Percentiles rank a stretch among this genome's conserved stretches.
Evolutionary conservation across 1,140 invertebrate species (phyloP).

Genomic region (Solen grandis): DNA sequence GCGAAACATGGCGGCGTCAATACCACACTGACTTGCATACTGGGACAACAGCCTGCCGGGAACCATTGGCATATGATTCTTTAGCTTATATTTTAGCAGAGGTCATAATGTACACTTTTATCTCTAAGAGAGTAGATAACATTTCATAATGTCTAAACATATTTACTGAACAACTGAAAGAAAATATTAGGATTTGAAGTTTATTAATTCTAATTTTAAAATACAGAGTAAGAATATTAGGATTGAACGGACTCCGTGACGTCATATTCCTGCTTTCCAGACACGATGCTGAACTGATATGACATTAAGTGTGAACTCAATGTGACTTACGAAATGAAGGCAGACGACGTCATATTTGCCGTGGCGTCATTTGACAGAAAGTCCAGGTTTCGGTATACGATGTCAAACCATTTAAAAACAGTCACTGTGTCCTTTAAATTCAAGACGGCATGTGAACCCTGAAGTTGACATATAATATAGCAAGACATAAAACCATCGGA

Average conservation of each 20-base stretch:
- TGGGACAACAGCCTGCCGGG: slow-evolving; percentile 52
- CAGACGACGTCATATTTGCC: slow-evolving; percentile 37
- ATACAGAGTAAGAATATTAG: not conserved
- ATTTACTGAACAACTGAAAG: not conserved
- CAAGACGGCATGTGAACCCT: slow-evolving; percentile 61
- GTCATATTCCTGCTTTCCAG: not conserved
- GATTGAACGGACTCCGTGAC: too few species aligned
- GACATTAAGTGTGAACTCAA: too few species aligned
- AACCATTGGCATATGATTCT: not conserved
- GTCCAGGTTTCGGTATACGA: slow-evolving; percentile 56
- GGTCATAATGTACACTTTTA: too few species aligned
- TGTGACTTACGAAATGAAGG: slow-evolving; percentile 55
- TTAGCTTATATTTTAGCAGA: not conserved
- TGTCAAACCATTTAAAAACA: slow-evolving; percentile 58
- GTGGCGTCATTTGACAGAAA: slow-evolving; percentile 55
- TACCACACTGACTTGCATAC: slow-evolving; percentile 38
- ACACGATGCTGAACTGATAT: not conserved
- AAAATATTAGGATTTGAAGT: not conserved
- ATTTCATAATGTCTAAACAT: too few species aligned
- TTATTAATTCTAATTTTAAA: not conserved
- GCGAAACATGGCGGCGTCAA: slow-evolving; percentile 38
- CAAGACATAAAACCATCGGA: not conserved
- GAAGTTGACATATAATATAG: not conserved
- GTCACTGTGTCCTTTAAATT: slow-evolving; percentile 22
- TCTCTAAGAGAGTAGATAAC: too few species aligned